Base-by-base conservation (phyloP, 2,797 vertebrate genomes). In the Coendou prehensilis region DNA sequence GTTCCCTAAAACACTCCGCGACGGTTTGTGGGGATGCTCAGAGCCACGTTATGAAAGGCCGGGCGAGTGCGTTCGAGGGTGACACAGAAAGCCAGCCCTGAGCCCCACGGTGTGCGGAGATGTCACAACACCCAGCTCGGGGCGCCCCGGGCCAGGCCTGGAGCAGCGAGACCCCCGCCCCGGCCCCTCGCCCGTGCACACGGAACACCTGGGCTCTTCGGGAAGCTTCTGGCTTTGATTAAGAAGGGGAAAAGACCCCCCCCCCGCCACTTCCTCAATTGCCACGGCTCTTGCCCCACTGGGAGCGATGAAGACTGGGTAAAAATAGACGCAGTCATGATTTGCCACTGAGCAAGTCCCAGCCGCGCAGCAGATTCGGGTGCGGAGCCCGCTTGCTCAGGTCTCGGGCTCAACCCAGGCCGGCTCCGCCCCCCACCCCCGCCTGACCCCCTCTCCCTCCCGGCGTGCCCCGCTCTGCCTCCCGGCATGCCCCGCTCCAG, bases 1-100 rank as follows among this genome's bases (percentile, higher is more conserved):
- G 75, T 96, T 97, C 76, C 96, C 97, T 89, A 94, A 95, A 96
- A 97, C 97, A 95, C 94, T 95, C 73, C 54, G 89, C 96, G 95
- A 97, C 97, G 85, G 97, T 83, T 88, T 93, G 83, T 89, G 37
- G 94, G 97, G 95, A 96, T 95, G 85, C 63, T 92, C 45, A 0
- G 22, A 6, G 94, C 97, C 89, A 69, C 87, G 71, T 97, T 94
- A 80, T 2, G 59, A 97, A 87, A 95, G 97, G 22, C 69, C 86
- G 94, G 0, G 0, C 69, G 11, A 91, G 94, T 30, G 89, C 50
- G 63, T 94, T 54, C 88, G 52, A 61, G 59, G 30, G 4, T 69
- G 69, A 89, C 56, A 80, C 56, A 57, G 93, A 91, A 97, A 92
- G 71, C 30, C 96, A 96, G 26, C 26, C 33, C 85, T 2, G 82